These are phyloP conservation scores for Drosophila nigricruria DNA, from an alignment of 2,888 invertebrate species.

Conservation along the genomic window DNA sequence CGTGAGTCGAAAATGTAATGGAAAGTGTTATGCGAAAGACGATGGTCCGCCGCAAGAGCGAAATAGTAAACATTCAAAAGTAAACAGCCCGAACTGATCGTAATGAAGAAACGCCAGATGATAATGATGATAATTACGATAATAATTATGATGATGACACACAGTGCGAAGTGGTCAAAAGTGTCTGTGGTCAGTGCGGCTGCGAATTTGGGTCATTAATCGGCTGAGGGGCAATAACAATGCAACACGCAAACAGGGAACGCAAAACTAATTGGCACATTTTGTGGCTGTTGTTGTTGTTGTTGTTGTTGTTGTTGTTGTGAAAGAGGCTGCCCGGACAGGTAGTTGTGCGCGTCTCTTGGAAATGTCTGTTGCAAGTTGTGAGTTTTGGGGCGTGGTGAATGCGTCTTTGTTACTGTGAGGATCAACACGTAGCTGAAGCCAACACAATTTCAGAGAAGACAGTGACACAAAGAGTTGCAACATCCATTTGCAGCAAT, in stretches of 20 bases:
- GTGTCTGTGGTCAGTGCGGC: slow-evolving; percentile 74
- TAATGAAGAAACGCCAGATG: slow-evolving; percentile 14
- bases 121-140: slow-evolving; percentile 19
- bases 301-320: slow-evolving; percentile 16
- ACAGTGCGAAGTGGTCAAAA: slow-evolving; percentile 29
- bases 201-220: slow-evolving; percentile 73
- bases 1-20: slow-evolving; percentile 64
- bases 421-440: slow-evolving; percentile 16
- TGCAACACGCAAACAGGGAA: slow-evolving; percentile 32
- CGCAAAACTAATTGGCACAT: slow-evolving; percentile 54
- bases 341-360: slow-evolving; percentile 12
- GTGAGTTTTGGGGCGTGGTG: slow-evolving; percentile 33
- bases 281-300: slow-evolving; percentile 23
- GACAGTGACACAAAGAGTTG: slow-evolving; percentile 1
- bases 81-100: slow-evolving; percentile 22
- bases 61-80: slow-evolving; percentile 15
- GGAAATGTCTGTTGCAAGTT: slow-evolving; percentile 30
- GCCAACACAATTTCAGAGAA: slow-evolving; percentile 3
- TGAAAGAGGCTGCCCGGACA: slow-evolving; percentile 33
- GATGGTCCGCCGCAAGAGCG: slow-evolving; percentile 13
- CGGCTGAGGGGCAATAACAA: slow-evolving; percentile 52
- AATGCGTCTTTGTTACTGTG: slow-evolving; percentile 1
- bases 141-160: slow-evolving; percentile 44
- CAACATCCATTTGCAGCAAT: slow-evolving; percentile 17
- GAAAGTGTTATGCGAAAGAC: slow-evolving; percentile 75